Evolutionary conservation across 2,113 vertebrate species (phyloP).

Genomic region (Cyanocitta stelleri): DNA sequence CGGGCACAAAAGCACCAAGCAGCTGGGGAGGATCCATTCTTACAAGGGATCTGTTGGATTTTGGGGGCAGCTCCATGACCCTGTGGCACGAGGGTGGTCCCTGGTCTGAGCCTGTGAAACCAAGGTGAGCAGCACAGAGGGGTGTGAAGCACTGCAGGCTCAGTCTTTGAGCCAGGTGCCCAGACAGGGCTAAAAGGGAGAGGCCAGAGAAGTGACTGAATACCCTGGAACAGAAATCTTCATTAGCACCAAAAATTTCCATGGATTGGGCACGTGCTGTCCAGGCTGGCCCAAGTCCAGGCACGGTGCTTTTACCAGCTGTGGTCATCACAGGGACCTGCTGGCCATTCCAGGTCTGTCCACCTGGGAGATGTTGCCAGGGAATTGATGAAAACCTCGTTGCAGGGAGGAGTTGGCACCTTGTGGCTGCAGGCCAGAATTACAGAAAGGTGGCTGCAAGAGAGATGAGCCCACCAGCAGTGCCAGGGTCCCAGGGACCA

Average conservation of each 20-base stretch:
- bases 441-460: background rate
- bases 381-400: background rate
- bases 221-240: background rate
- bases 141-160: background rate
- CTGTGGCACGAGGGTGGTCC: background rate
- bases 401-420: background rate
- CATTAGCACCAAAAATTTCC: background rate
- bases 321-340: background rate
- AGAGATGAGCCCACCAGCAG: background rate
- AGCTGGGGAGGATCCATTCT: background rate
- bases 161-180: background rate
- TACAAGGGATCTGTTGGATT: background rate
- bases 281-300: background rate
- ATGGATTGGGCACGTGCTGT: background rate
- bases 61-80: background rate
- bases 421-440: background rate
- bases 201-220: background rate
- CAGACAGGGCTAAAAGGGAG: background rate
- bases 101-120: background rate
- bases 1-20: background rate
- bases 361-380: background rate
- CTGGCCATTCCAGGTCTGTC: background rate
- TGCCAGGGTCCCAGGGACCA: background rate
- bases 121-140: background rate
- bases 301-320: background rate